These are phyloP conservation scores for Saccostrea glomerata DNA, from an alignment of 1,140 invertebrate species.

Conservation along the genomic window DNA sequence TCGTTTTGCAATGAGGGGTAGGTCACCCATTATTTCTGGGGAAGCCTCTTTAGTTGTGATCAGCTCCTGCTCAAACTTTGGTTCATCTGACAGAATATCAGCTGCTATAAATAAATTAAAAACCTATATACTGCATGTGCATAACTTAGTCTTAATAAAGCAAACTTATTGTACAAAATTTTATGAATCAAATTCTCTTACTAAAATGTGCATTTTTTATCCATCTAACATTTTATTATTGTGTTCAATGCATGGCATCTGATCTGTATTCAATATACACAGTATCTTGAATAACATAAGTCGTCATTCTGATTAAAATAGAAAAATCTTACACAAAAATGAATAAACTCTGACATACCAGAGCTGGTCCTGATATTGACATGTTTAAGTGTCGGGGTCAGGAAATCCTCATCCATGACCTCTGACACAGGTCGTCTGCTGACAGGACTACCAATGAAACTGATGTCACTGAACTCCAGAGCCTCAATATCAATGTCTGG, in stretches of 20 bases:
- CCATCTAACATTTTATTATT: no score
- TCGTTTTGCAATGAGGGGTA: neutral
- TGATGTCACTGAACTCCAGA: conserved; percentile 68
- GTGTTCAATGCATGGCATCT: no score
- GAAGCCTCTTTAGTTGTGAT: neutral
- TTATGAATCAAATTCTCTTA: no score
- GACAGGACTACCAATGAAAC: conserved; percentile 67
- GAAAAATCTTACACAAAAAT: no score
- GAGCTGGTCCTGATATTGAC: conserved; percentile 61
- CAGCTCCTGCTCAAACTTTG: neutral
- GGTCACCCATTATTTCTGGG: neutral
- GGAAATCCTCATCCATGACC: conserved; percentile 61
- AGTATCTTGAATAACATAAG: no score
- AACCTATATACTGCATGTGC: no score
- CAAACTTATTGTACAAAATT: no score
- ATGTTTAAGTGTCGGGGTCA: conserved; percentile 41
- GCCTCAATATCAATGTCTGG: conserved; percentile 56
- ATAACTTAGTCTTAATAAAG: no score
- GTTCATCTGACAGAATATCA: conserved; percentile 51
- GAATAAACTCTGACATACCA: conserved; percentile 40
- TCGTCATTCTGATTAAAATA: no score
- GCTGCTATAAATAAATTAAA: conserved; percentile 44
- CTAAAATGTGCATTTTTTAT: no score
- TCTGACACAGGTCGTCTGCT: conserved; percentile 59
- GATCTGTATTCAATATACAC: no score